Conservation (phyloP, 2,113 vertebrate genomes). For the Prochilodus magdalenae region DNA sequence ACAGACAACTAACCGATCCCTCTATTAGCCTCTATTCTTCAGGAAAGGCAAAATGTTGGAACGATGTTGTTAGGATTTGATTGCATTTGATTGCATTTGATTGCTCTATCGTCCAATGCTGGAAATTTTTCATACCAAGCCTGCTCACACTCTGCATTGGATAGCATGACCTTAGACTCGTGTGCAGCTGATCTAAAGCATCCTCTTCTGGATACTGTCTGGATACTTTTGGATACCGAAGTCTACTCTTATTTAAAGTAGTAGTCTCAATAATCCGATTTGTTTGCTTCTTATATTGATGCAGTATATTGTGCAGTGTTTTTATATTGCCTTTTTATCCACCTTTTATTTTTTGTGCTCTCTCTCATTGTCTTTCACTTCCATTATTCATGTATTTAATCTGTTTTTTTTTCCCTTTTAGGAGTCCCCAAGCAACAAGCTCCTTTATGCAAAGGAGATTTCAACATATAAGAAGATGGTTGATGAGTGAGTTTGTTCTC, state of each 20-base stretch:
- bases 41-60: background rate
- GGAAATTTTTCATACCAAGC: too few relatives aligned
- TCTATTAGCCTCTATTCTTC: background rate
- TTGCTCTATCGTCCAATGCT: too few relatives aligned
- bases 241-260: too few relatives aligned
- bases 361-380: background rate
- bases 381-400: background rate
- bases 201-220: too few relatives aligned
- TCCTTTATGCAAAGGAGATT: slow-evolving; percentile 97
- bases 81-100: background rate
- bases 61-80: background rate
- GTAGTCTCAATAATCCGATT: too few relatives aligned
- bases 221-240: too few relatives aligned
- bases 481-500: slow-evolving; percentile 88
- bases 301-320: too few relatives aligned
- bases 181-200: background rate
- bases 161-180: too few relatives aligned
- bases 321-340: background rate
- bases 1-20: too few relatives aligned
- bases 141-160: too few relatives aligned
- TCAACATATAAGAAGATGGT: slow-evolving; percentile 99
- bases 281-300: too few relatives aligned
- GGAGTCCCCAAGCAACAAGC: slow-evolving; percentile 98
- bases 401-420: slow-evolving; percentile 62
- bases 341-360: background rate